These are phyloP conservation scores for Bambusicola thoracicus DNA, from an alignment of 2,113 vertebrate genomes.

Conservation along the genomic window DNA sequence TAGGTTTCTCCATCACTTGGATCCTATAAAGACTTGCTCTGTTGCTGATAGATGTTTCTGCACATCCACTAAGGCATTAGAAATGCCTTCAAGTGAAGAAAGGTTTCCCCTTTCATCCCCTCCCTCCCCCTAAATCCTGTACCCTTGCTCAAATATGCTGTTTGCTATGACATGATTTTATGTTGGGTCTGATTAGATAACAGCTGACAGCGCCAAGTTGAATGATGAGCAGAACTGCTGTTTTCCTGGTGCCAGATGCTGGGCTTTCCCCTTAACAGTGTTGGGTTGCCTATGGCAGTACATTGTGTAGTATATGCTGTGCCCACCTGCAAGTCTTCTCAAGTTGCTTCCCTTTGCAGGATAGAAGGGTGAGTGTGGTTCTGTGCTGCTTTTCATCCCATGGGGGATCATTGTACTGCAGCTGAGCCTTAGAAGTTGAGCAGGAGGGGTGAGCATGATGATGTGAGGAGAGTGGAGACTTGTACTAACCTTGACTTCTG, in stretches of 20 bases:
- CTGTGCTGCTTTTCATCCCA: background rate
- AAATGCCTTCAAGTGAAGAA: background rate
- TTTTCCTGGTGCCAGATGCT: background rate
- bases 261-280: accelerated
- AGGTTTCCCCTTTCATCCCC: accelerated
- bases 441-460: background rate
- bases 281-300: background rate
- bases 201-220: background rate
- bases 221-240: background rate
- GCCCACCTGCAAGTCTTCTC: background rate
- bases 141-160: background rate
- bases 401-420: too few species aligned
- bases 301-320: background rate
- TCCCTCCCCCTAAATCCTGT: background rate
- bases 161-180: background rate
- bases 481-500: background rate
- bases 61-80: background rate
- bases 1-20: background rate
- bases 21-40: background rate
- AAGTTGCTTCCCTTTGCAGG: background rate
- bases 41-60: background rate
- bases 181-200: background rate
- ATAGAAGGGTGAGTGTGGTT: background rate
- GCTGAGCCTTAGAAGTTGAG: background rate
- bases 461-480: background rate